These are phyloP conservation scores for Xenops minutus DNA, from an alignment of 2,797 vertebrate genomes.

Conservation along the genomic window DNA sequence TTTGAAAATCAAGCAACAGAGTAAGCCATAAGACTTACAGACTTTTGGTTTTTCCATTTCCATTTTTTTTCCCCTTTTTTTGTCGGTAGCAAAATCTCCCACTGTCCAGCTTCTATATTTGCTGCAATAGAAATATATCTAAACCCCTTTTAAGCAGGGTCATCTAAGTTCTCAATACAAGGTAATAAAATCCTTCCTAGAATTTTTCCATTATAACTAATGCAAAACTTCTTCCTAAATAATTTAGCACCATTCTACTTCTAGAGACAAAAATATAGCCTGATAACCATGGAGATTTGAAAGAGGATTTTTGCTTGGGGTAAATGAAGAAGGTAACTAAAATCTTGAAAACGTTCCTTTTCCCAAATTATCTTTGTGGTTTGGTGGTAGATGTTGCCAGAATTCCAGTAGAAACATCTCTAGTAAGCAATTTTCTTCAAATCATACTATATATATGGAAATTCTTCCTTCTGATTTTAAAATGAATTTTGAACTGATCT, in stretches of 20 bases:
- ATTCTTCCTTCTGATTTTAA: background rate
- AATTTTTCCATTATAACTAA: background rate
- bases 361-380: background rate
- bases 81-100: background rate
- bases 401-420: background rate
- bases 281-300: background rate
- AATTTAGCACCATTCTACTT: background rate
- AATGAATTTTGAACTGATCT: background rate
- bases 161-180: background rate
- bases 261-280: background rate
- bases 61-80: background rate
- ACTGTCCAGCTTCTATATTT: background rate
- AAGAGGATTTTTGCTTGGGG: background rate
- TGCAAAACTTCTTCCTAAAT: background rate
- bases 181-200: background rate
- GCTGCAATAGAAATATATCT: background rate
- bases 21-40: too few relatives aligned
- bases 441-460: background rate
- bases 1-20: background rate
- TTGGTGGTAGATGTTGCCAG: background rate
- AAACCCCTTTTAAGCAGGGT: background rate
- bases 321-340: background rate
- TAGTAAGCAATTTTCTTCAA: background rate
- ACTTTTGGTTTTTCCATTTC: too few relatives aligned
- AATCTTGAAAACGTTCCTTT: accelerated